Evolutionary conservation across 2,888 invertebrate genomes (phyloP), one percentile per base, ranked within the genome.

Genomic region (Trilocha varians): DNA sequence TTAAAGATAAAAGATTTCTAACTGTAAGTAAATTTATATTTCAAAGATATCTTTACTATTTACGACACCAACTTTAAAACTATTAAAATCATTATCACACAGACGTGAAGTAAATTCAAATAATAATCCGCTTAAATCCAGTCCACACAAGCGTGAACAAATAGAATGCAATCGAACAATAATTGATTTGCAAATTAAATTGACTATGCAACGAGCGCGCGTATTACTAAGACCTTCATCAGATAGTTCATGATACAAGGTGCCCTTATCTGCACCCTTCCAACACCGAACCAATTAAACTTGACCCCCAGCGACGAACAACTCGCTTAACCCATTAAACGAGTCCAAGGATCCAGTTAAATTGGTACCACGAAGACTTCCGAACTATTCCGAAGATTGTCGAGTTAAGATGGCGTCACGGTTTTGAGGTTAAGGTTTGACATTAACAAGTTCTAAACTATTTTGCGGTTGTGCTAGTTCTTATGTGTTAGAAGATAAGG

Each of bases 341-440:
- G 42, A 43, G 25, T 48, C 46, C 45, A 47, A 53, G 57, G 70
- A 41, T 59, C 66, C 55, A 53, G 47, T 57, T 62, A 64, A 59
- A 62, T 56, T 70, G 64, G 76, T 47, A 41, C 17, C 11, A 47
- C 59, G 59, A 65, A 47, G 41, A 39, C 17, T 43, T 34, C 64
- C 77, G 77, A 77, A 59, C 56, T 47, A 41, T 47, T 47, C 64
- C 80, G 78, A 82, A 59, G 52, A 55, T 45, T 55, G 48, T 67
- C 79, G 78, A 78, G 55, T 72, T 66, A 82, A 79, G 57, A 80
- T 82, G 80, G 80, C 80, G 70, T 58, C 83, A 79, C 71, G 76
- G 78, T 83, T 84, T 84, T 80, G 80, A 85, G 84, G 84, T 85
- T 80, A 84, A 84, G 84, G 84, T 82, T 83, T 83, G 79, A 78